Evolutionary conservation across 2,888 invertebrate species (phyloP).

Genomic region (Punctoribates punctum): DNA sequence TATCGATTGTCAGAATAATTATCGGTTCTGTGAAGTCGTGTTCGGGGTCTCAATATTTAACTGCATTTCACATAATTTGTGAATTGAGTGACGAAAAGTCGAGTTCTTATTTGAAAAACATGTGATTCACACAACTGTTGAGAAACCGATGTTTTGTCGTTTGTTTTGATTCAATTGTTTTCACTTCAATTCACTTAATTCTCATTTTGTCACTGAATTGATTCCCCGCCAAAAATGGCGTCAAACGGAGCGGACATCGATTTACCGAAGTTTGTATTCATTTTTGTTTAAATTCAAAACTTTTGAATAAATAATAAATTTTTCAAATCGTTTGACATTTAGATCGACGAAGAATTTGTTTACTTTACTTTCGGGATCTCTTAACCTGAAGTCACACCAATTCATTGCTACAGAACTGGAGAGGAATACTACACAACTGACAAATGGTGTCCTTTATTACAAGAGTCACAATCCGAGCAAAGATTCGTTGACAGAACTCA

Average conservation of each 20-base stretch:
- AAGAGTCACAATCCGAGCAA: constrained; percentile 51
- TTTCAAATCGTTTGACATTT: background rate
- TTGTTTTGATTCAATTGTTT: too few relatives aligned
- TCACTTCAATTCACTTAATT: too few relatives aligned
- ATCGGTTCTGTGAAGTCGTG: too few relatives aligned
- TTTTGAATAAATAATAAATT: background rate
- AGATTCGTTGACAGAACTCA: background rate
- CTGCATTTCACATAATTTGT: too few relatives aligned
- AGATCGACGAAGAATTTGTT: constrained; percentile 54
- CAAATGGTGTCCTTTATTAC: constrained; percentile 52
- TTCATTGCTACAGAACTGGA: constrained; percentile 52
- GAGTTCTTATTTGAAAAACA: too few relatives aligned
- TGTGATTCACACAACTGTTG: too few relatives aligned
- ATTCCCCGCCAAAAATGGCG: background rate
- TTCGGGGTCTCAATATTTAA: too few relatives aligned
- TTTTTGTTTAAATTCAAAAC: background rate
- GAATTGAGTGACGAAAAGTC: too few relatives aligned
- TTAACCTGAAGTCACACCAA: constrained; percentile 52
- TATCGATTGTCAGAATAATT: too few relatives aligned
- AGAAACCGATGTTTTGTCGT: too few relatives aligned
- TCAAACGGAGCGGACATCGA: background rate
- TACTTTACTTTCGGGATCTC: constrained; percentile 54
- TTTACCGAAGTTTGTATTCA: constrained; percentile 30
- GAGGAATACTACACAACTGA: constrained; percentile 51
- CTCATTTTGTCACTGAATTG: too few relatives aligned